phyloP scores from a whole-genome alignment of 2,888 invertebrate species.

The Maniola hyperantus region DNA sequence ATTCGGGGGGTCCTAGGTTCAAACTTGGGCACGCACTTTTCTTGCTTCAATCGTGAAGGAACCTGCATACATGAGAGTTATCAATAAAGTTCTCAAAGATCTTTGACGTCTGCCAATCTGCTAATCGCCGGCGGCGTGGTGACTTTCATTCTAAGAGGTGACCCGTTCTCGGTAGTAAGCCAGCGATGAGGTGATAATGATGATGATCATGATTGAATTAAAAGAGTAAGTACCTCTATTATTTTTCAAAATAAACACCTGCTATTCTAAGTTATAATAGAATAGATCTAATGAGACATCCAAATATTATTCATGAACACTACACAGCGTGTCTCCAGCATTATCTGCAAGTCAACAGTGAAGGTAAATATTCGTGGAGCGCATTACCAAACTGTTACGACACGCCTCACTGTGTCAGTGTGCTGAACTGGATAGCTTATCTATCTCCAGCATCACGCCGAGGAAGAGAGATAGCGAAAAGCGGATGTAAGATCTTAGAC shows the following conservation, averaged over 20 bases:
- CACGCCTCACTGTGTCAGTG: conserved; percentile 61
- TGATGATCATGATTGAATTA: no score
- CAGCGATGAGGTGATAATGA: no score
- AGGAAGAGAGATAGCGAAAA: conserved; percentile 13
- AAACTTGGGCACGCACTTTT: no score
- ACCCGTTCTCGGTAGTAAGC: no score
- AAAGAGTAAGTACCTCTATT: not conserved
- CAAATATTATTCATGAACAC: conserved; percentile 31
- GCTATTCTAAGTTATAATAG: conserved; percentile 24
- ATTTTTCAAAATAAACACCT: not conserved
- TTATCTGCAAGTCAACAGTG: conserved; percentile 48
- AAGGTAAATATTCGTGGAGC: conserved; percentile 48
- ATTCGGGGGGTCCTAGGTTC: no score
- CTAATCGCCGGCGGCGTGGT: no score
- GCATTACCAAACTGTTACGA: conserved; percentile 59
- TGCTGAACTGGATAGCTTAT: conserved; percentile 58
- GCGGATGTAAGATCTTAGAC: conserved; percentile 10
- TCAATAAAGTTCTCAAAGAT: no score
- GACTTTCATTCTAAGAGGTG: no score
- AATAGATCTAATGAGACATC: conserved; percentile 26
- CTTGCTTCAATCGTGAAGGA: no score
- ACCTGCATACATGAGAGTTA: no score
- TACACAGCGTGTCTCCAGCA: conserved; percentile 19
- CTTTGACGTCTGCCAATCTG: no score
- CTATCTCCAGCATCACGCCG: conserved; percentile 51